Conservation (phyloP, 2,113 vertebrate species). For the Ctenomys sociabilis region DNA sequence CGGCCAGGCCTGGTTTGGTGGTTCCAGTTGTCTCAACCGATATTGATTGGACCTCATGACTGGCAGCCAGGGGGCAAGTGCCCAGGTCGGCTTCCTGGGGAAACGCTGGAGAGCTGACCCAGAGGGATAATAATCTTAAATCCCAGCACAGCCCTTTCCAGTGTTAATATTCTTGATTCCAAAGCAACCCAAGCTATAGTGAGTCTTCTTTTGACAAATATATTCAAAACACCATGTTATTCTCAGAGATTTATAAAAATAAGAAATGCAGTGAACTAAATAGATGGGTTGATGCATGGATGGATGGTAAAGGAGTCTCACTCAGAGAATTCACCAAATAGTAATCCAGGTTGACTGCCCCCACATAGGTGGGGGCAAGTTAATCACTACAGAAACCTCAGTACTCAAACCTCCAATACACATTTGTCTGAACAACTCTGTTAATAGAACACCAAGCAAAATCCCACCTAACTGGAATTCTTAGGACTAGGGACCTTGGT, state of each 20-base stretch:
- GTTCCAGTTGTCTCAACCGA: not conserved
- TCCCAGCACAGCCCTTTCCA: not conserved
- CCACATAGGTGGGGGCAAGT: not conserved
- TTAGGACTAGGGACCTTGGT: not conserved
- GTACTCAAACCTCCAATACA: not conserved
- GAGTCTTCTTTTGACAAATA: not conserved
- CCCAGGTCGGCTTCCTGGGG: not conserved
- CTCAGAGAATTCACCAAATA: not conserved
- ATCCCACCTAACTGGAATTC: not conserved
- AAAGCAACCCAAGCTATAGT: not conserved
- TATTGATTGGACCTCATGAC: not conserved
- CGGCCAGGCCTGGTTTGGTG: not conserved
- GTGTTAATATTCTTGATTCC: constrained; percentile 5
- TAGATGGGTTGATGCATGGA: not conserved
- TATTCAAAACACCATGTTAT: not conserved
- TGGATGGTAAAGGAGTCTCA: not conserved
- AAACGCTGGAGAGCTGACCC: not conserved
- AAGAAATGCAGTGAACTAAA: not conserved
- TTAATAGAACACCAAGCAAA: not conserved
- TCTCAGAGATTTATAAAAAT: constrained; percentile 19
- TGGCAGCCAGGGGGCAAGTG: not conserved
- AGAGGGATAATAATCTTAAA: not conserved
- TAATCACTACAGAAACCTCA: not conserved
- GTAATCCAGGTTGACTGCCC: not conserved
- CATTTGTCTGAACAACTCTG: not conserved